These are phyloP conservation scores for Python bivittatus DNA, from an alignment of 2,113 vertebrate species.

Conservation along the genomic window DNA sequence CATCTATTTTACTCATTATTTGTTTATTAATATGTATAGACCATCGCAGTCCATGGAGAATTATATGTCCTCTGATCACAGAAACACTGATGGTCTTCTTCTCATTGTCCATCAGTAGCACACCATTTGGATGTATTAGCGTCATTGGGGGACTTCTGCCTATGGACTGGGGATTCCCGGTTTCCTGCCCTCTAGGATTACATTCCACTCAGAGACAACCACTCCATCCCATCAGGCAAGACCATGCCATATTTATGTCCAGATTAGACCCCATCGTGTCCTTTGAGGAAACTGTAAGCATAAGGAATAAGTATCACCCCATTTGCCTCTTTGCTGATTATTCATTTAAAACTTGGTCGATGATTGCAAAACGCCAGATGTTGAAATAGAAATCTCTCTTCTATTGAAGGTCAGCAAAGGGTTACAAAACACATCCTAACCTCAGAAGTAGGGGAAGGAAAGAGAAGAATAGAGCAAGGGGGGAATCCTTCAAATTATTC, in stretches of 20 bases:
- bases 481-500: not conserved
- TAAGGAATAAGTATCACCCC: not conserved
- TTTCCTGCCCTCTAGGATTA: no score
- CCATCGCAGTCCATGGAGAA: not conserved
- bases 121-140: not conserved
- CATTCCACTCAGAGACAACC: not conserved
- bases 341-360: not conserved
- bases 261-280: not conserved
- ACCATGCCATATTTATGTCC: not conserved
- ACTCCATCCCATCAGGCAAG: not conserved
- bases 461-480: not conserved
- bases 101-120: not conserved
- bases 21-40: not conserved
- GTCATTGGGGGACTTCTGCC: not conserved
- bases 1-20: not conserved
- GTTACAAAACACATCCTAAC: not conserved
- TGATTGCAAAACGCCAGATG: not conserved
- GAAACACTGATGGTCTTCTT: not conserved
- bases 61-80: not conserved
- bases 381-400: not conserved
- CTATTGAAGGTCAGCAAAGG: not conserved
- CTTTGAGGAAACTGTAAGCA: not conserved
- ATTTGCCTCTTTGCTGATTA: not conserved
- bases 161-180: no score
- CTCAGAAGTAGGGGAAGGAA: not conserved